These are phyloP conservation scores for Papilio protenor DNA, from an alignment of 2,888 invertebrate species.

Conservation along the genomic window DNA sequence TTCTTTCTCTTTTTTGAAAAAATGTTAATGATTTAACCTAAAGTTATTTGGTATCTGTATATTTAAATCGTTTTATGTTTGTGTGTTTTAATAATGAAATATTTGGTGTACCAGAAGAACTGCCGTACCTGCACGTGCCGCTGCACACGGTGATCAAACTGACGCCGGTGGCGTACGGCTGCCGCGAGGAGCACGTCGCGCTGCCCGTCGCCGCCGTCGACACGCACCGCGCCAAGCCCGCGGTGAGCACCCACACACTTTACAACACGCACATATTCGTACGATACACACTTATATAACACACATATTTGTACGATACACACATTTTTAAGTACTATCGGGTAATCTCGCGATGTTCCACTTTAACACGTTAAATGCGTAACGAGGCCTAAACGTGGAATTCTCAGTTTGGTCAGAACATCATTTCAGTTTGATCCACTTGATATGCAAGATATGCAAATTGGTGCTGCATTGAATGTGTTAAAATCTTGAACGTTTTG, in stretches of 20 bases:
- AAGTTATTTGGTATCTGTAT: no score
- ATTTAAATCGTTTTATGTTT: no score
- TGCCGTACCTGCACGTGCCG: conserved; percentile 95
- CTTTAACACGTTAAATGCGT: no score
- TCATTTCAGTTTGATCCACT: no score
- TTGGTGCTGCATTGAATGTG: no score
- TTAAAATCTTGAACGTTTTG: no score
- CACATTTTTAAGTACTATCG: background rate
- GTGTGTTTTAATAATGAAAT: background rate
- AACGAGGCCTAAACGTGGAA: no score
- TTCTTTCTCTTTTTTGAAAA: no score
- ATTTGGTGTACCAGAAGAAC: conserved; percentile 87
- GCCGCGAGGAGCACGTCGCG: conserved; percentile 96
- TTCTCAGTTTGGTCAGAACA: no score
- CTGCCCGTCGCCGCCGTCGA: conserved; percentile 97
- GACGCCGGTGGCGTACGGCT: conserved; percentile 99
- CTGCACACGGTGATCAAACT: conserved; percentile 98
- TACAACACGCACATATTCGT: background rate
- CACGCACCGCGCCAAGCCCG: conserved; percentile 97
- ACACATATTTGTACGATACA: background rate
- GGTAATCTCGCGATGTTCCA: no score
- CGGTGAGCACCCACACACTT: conserved; percentile 80
- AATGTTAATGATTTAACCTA: no score
- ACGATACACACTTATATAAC: background rate
- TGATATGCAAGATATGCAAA: no score